Evolutionary conservation across 2,113 vertebrate genomes (phyloP), one percentile per base, ranked within the genome.

Genomic region (Eleginops maclovinus): DNA sequence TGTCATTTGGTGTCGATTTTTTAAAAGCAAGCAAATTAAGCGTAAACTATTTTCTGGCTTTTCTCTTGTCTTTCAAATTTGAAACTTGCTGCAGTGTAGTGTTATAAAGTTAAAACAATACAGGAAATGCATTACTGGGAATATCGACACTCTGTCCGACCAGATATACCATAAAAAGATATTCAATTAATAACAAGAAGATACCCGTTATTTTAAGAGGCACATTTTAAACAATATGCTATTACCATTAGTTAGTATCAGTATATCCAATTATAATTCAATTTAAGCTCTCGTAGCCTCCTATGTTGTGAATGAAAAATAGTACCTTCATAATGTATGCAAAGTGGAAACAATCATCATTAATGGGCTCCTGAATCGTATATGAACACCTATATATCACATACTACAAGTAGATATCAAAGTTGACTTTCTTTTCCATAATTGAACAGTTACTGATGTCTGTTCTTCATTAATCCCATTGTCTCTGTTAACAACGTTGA

Each of bases 51-150:
- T 26, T 46, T 68, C 17, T 51, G 14, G n/a, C n/a, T n/a, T n/a
- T n/a, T 47, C 46, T 28, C 51, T 10, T n/a, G 8, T 26, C 9
- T 63, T 55, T 50, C 19, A 58, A 51, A 7, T n/a, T 17, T 54
- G 15, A 12, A 73, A 53, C 1, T 19, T 21, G 19, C 12, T 65
- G 62, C n/a, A 8, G 36, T 26, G 19, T 59, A n/a, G n/a, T 58
- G 28, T n/a, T 50, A 22, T n/a, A n/a, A n/a, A n/a, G n/a, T 50
- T 13, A n/a, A 54, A 79, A 67, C 16, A 4, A 50, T 47, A 62
- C 10, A 2, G 14, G 19, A 36, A 46, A 65, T 31, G 3, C 9
- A 65, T 40, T 26, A 40, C 12, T 26, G 12, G 9, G 22, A 51
- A 60, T 51, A 28, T 76, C 8, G 49, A 55, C 16, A 61, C 1